Base-by-base conservation (phyloP, 2,113 vertebrate genomes). In the Loxodonta africana region DNA sequence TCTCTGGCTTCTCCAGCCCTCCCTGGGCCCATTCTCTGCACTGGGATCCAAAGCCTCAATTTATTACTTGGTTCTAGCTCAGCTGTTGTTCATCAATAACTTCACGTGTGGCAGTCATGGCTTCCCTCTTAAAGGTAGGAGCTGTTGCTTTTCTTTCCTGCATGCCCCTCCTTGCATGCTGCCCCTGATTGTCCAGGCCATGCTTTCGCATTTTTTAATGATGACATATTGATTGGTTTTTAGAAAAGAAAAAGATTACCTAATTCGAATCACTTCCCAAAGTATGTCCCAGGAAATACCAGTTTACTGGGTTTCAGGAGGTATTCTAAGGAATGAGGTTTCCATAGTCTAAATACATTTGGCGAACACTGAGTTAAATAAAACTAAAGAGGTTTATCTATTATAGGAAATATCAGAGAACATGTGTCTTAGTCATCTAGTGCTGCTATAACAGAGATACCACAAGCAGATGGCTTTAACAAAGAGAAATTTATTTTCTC, bases 101-200 rank as follows among this genome's bases (percentile, higher is more conserved):
- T 33, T 33, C 44, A 0, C 6, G 2, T 30, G 4, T 14, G 23
- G 44, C 33, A 2, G 2, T 46, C 4, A 1, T 10, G 1, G 1
- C 5, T 48, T 77, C 44, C 28, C 60, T 60, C 57, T 91, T 25
- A 41, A 57, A 78, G 23, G 12, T 4, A 20, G 25, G 48, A 77
- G 44, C 33, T 12, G 0, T 62, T 25, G 2, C 33, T 25, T 44
- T 80, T 76, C 81, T 80, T 67, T 48, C 53, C 63, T 77, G 11
- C 17, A n/a, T 4, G 7, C 37, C 69, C 80, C 28, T 88, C 67
- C 62, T 73, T 51, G 51, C 74, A 84, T 33, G 2, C 21, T n/a
- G 2, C 21, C 77, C 26, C 71, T 41, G 26, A 48, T 6, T 48
- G 17, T 81, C n/a, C 84, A 83, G 33, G 48, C 46, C n/a, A 60